Conservation (phyloP, 1,140 invertebrate species). For the Macrotrachela quadricornifera region DNA sequence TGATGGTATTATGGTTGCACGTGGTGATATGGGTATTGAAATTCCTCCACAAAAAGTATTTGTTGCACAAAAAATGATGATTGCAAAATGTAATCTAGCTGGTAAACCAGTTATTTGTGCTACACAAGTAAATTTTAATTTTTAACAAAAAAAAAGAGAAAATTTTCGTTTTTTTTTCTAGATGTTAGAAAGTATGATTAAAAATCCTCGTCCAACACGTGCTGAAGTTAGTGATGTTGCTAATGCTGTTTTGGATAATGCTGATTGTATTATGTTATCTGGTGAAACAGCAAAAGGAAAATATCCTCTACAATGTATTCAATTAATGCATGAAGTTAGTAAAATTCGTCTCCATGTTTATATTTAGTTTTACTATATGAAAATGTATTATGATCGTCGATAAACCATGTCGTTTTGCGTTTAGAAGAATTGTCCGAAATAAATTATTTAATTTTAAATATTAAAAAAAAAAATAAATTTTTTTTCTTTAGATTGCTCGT, state of each 20-base stretch:
- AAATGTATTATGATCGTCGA: too few relatives aligned
- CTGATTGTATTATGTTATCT: conserved; percentile 36
- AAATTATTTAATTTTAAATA: too few relatives aligned
- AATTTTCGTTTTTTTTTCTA: too few relatives aligned
- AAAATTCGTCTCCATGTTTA: background rate
- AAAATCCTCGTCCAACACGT: conserved; percentile 78
- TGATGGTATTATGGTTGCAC: conserved; percentile 89
- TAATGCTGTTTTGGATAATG: conserved; percentile 86
- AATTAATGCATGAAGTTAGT: conserved; percentile 61
- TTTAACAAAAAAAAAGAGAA: too few relatives aligned
- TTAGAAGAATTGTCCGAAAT: too few relatives aligned
- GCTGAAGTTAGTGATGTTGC: conserved; percentile 91
- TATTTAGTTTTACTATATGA: background rate
- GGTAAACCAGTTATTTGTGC: conserved; percentile 92
- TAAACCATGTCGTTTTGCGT: too few relatives aligned
- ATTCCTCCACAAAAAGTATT: conserved; percentile 97
- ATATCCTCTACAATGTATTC: conserved; percentile 55
- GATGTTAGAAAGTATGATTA: conserved; percentile 94
- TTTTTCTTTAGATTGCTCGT: conserved; percentile 49
- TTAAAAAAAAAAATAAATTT: too few relatives aligned
- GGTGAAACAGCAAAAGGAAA: conserved; percentile 96
- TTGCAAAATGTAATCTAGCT: conserved; percentile 44
- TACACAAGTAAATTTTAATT: conserved; percentile 40
- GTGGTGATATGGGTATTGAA: conserved; percentile 88
- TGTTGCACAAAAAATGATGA: conserved; percentile 89